Conservation (phyloP, 2,797 vertebrate species). For the Sebastes elongatus region DNA sequence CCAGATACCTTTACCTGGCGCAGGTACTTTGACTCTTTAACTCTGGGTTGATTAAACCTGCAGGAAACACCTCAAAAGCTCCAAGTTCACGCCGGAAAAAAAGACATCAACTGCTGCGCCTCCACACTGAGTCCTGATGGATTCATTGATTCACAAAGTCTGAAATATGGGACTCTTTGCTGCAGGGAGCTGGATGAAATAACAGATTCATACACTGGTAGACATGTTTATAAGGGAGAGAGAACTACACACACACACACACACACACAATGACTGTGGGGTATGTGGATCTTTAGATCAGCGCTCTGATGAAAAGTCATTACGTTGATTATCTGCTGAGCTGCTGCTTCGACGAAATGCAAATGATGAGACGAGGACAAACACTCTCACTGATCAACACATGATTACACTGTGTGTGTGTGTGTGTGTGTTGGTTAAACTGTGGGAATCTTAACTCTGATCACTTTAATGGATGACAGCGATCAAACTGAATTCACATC, state of each 20-base stretch:
- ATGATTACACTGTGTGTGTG: not conserved
- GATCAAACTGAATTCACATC: not conserved
- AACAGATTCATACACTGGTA: not conserved
- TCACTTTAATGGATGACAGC: conserved; percentile 6
- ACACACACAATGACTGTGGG: not conserved
- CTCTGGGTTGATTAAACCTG: not conserved
- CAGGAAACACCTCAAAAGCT: not conserved
- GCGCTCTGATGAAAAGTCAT: conserved; percentile 35
- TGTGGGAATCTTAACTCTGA: not conserved
- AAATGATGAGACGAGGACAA: conserved; percentile 2
- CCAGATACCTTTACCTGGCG: not conserved
- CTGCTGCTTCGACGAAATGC: conserved; percentile 3
- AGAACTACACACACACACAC: not conserved
- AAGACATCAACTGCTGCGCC: not conserved
- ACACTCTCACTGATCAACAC: not conserved
- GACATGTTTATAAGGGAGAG: conserved; percentile 14
- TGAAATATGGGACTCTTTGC: not conserved
- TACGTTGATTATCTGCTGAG: conserved; percentile 47
- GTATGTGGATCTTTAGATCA: conserved; percentile 48
- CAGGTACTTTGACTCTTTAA: not conserved
- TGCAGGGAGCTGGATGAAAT: not conserved
- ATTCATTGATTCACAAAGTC: not conserved
- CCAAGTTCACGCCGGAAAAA: not conserved
- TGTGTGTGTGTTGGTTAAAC: not conserved
- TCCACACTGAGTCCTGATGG: not conserved